Conservation (phyloP, 2,888 invertebrate species). For the Pristionchus exspectatus region DNA sequence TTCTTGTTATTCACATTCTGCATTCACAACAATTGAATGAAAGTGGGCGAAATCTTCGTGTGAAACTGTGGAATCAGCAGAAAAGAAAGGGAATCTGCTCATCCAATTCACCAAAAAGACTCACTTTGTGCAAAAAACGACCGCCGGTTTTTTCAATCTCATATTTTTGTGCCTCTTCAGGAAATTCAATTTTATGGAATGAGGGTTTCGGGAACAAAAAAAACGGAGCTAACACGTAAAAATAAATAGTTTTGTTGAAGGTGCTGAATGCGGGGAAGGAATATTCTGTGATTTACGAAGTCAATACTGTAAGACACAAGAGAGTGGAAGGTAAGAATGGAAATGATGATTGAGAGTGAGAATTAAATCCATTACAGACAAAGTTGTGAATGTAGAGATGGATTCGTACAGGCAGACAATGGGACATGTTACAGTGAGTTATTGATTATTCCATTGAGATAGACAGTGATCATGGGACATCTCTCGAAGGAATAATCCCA, state of each 20-base stretch:
- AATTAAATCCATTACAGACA: not conserved
- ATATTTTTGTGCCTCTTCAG: not conserved
- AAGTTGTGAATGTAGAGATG: slow-evolving; percentile 75
- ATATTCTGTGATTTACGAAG: slow-evolving; percentile 73
- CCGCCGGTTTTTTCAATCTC: not conserved
- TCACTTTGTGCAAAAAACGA: not conserved
- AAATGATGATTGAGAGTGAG: not conserved
- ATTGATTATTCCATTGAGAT: not conserved
- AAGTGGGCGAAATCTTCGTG: slow-evolving; percentile 25
- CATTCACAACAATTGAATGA: slow-evolving; percentile 1
- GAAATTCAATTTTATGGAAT: not conserved
- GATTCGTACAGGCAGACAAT: slow-evolving; percentile 64
- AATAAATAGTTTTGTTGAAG: slow-evolving; percentile 5
- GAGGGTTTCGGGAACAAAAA: not conserved
- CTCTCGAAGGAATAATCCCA: not conserved
- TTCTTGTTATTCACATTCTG: not conserved
- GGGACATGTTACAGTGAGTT: slow-evolving; percentile 66
- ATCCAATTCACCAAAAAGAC: not conserved
- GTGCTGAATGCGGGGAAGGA: slow-evolving; percentile 20
- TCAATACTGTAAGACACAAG: slow-evolving; percentile 75
- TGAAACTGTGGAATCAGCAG: slow-evolving; percentile 1
- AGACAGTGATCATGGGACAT: not conserved
- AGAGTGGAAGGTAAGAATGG: slow-evolving; percentile 60
- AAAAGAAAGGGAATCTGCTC: not conserved
- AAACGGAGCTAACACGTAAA: not conserved